These are phyloP conservation scores for Ophion ventricosus DNA, from an alignment of 2,888 invertebrate genomes.

Conservation along the genomic window DNA sequence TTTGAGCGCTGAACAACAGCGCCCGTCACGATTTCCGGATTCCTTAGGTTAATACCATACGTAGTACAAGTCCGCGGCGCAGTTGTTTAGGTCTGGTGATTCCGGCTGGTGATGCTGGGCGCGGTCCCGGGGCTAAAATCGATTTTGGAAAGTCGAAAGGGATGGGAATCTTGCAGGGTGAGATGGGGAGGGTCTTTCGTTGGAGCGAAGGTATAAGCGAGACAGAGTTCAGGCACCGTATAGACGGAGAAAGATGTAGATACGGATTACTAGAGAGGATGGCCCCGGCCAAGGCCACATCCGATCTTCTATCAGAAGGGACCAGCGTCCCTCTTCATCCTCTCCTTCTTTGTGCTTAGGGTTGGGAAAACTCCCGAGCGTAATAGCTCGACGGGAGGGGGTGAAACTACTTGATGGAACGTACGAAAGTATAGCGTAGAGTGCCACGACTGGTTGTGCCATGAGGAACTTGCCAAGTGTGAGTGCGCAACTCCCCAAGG, in stretches of 20 bases:
- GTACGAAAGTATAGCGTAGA: conserved; percentile 24
- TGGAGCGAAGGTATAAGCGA: conserved; percentile 66
- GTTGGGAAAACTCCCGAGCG: conserved; percentile 42
- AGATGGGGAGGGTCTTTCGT: conserved; percentile 34
- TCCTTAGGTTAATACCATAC: background rate
- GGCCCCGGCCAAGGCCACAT: conserved; percentile 65
- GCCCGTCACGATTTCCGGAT: background rate
- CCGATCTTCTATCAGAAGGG: conserved; percentile 77
- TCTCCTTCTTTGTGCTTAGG: conserved; percentile 58
- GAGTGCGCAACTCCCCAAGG: conserved; percentile 39
- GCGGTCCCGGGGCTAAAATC: conserved; percentile 81
- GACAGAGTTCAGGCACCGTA: conserved; percentile 49
- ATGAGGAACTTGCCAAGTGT: conserved; percentile 24
- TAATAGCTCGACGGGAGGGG: conserved; percentile 28
- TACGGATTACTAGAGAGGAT: conserved; percentile 76
- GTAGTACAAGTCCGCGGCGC: conserved; percentile 7
- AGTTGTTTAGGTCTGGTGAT: conserved; percentile 31
- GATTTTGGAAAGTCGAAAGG: conserved; percentile 79
- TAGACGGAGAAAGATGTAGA: conserved; percentile 74
- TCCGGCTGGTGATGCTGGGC: conserved; percentile 73
- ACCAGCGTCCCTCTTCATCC: conserved; percentile 67
- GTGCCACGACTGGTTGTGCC: conserved; percentile 3
- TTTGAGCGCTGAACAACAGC: background rate
- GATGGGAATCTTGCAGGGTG: conserved; percentile 43
- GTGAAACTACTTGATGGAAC: conserved; percentile 5